Conservation (phyloP, 2,113 vertebrate genomes). For the Cardinalis cardinalis region DNA sequence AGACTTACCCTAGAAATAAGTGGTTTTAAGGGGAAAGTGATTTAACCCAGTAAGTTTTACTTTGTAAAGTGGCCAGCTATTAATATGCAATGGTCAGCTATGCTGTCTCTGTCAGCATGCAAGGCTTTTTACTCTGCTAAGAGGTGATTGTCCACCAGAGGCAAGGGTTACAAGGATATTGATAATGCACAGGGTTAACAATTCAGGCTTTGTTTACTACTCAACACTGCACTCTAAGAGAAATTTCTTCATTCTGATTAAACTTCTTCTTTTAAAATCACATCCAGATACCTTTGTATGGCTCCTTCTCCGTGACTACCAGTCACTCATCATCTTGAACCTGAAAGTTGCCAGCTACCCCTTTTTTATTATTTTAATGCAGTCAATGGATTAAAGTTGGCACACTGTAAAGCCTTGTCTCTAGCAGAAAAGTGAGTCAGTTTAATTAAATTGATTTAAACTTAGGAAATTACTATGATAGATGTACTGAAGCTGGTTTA, state of each 20-base stretch:
- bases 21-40: background rate
- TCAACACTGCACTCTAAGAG: background rate
- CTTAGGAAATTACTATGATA: background rate
- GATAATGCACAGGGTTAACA: background rate
- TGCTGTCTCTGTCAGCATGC: background rate
- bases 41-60: background rate
- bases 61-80: background rate
- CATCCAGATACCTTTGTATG: background rate
- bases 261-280: background rate
- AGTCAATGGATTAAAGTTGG: conserved; percentile 1
- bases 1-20: background rate
- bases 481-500: conserved; percentile 10
- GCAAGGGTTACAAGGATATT: background rate
- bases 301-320: background rate
- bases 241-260: background rate
- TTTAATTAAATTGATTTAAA: conserved; percentile 45
- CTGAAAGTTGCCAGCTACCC: background rate
- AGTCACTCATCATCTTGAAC: background rate
- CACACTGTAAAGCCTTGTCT: background rate
- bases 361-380: background rate
- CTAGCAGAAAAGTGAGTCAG: background rate
- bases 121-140: background rate
- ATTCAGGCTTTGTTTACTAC: background rate
- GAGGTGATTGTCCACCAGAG: background rate
- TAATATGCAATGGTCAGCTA: background rate